Conservation (phyloP, 2,797 vertebrate genomes). For the Micrastur ruficollis region DNA sequence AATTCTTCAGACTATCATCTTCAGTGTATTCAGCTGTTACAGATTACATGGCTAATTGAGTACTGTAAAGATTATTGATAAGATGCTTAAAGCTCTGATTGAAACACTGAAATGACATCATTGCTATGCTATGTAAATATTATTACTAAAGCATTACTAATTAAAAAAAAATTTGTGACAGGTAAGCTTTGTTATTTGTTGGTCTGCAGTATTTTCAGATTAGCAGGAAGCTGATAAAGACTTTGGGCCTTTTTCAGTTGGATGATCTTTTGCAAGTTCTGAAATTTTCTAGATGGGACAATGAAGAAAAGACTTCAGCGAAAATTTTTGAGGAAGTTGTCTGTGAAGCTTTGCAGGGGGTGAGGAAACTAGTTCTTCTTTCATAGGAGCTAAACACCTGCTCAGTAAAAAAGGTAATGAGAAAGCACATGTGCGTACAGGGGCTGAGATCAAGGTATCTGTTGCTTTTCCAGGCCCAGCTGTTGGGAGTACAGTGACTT, state of each 20-base stretch:
- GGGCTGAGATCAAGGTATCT: neutral
- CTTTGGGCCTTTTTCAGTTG: neutral
- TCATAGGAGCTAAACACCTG: neutral
- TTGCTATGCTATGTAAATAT: neutral
- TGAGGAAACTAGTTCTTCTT: neutral
- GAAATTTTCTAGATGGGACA: neutral
- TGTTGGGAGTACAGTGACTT: neutral
- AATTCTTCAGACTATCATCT: neutral
- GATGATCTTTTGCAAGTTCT: neutral
- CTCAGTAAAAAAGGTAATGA: neutral
- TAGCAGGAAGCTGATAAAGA: neutral
- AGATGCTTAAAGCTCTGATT: neutral
- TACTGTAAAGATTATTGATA: neutral
- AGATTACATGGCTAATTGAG: neutral
- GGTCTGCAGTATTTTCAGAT: neutral
- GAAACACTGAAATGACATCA: neutral
- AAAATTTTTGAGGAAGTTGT: neutral
- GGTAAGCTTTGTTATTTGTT: neutral
- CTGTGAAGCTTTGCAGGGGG: neutral
- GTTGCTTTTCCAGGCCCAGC: neutral
- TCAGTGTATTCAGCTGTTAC: neutral
- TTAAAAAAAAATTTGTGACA: neutral
- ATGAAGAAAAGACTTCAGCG: neutral
- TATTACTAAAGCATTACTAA: neutral
- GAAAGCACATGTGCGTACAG: neutral